Percentiles rank a stretch among this genome's conserved stretches.
These are phyloP conservation scores for Malacosoma neustria DNA, from an alignment of 2,888 invertebrate species.

Conservation along the genomic window DNA sequence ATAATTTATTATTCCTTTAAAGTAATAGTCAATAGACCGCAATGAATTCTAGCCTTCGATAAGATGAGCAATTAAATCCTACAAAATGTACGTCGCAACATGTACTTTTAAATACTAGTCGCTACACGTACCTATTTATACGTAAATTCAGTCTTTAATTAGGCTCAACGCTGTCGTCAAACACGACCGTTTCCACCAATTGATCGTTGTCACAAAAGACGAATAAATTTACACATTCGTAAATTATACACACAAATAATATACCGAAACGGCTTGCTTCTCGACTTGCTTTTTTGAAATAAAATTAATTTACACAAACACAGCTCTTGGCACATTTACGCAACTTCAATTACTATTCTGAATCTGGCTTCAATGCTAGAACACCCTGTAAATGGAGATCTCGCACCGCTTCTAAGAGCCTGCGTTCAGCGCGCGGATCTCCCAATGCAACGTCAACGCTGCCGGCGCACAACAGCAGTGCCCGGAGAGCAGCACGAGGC, in stretches of 20 bases:
- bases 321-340: slow-evolving; percentile 37
- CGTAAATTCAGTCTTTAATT: slow-evolving; percentile 68
- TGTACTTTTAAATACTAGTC: slow-evolving; percentile 8
- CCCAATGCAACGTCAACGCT: slow-evolving; percentile 88
- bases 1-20: slow-evolving; percentile 34
- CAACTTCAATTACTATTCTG: slow-evolving; percentile 36
- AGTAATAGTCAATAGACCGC: slow-evolving; percentile 68
- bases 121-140: slow-evolving; percentile 13
- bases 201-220: slow-evolving; percentile 31
- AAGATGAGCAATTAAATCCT: slow-evolving; percentile 58
- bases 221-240: slow-evolving; percentile 28
- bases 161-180: slow-evolving; percentile 40
- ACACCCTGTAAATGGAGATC: slow-evolving; percentile 83
- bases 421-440: slow-evolving; percentile 82
- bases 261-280: slow-evolving; percentile 28
- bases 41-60: slow-evolving; percentile 52
- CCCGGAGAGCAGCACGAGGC: slow-evolving; percentile 81
- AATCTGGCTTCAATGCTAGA: slow-evolving; percentile 67
- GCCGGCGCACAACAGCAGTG: slow-evolving; percentile 85
- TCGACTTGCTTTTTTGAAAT: slow-evolving; percentile 9
- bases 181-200: slow-evolving; percentile 24
- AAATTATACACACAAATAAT: slow-evolving; percentile 26
- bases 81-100: slow-evolving; percentile 27
- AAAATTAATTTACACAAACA: slow-evolving; percentile 1
- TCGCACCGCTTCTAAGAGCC: slow-evolving; percentile 82